These are phyloP conservation scores for Sinocyclocheilus anshuiensis DNA, from an alignment of 2,113 vertebrate species.

Conservation along the genomic window DNA sequence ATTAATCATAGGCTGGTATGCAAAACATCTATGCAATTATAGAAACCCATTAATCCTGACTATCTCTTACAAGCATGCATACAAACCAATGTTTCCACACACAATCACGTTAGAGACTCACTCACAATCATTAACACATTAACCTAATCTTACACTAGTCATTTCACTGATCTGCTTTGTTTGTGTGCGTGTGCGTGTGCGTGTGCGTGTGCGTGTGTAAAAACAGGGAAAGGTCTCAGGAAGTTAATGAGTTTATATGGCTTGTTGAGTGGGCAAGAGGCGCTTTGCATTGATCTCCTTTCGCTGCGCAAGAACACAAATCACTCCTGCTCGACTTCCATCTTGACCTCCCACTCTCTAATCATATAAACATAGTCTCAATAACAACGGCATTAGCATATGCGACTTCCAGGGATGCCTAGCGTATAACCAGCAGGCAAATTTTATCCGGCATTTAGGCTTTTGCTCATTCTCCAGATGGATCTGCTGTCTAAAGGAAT, in stretches of 20 bases:
- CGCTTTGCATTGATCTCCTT: slow-evolving; percentile 79
- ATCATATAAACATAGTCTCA: slow-evolving; percentile 72
- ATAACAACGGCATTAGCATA: slow-evolving; percentile 77
- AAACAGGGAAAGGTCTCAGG: slow-evolving; percentile 58
- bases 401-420: slow-evolving; percentile 61
- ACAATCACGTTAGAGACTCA: slow-evolving; percentile 43
- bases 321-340: slow-evolving; percentile 62
- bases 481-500: neutral
- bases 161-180: slow-evolving; percentile 25
- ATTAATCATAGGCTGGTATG: neutral
- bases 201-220: slow-evolving; percentile 75
- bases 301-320: slow-evolving; percentile 63
- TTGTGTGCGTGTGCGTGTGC: slow-evolving; percentile 71
- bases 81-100: slow-evolving; percentile 1
- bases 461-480: neutral
- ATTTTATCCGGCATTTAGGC: neutral
- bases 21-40: slow-evolving; percentile 14
- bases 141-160: slow-evolving; percentile 41
- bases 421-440: neutral
- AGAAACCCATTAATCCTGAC: slow-evolving; percentile 5
- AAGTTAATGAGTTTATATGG: slow-evolving; percentile 74
- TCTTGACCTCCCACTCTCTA: slow-evolving; percentile 69
- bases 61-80: slow-evolving; percentile 8
- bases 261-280: slow-evolving; percentile 75
- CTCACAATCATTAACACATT: slow-evolving; percentile 41